Percentiles rank a stretch among this genome's conserved stretches.
Evolutionary conservation across 2,888 invertebrate genomes (phyloP).

Genomic region (Troides oblongomaculatus): DNA sequence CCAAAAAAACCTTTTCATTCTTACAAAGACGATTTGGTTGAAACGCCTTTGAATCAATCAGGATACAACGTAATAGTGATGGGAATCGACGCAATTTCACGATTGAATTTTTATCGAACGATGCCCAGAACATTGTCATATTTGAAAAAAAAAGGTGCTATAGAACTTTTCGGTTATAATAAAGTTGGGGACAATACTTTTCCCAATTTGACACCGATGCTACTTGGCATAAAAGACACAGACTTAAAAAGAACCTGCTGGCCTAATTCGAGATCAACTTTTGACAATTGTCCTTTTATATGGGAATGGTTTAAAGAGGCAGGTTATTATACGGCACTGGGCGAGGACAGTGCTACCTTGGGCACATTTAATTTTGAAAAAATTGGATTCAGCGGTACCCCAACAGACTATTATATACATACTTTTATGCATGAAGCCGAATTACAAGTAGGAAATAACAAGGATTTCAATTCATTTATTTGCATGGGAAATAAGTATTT

Average conservation of each 20-base stretch:
- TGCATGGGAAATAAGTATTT: slow-evolving; percentile 86
- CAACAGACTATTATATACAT: slow-evolving; percentile 92
- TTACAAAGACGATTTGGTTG: slow-evolving; percentile 40
- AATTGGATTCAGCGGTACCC: slow-evolving; percentile 86
- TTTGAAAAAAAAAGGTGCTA: slow-evolving; percentile 82
- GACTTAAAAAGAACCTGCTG: slow-evolving; percentile 84
- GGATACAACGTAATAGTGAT: slow-evolving; percentile 86
- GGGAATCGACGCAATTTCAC: slow-evolving; percentile 92
- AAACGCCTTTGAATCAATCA: slow-evolving; percentile 42
- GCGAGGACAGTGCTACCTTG: slow-evolving; percentile 89
- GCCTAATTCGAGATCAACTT: slow-evolving; percentile 77
- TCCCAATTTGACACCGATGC: slow-evolving; percentile 91
- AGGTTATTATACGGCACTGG: slow-evolving; percentile 89
- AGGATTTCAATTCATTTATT: slow-evolving; percentile 82
- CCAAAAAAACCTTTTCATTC: slow-evolving; percentile 58
- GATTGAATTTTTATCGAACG: slow-evolving; percentile 90
- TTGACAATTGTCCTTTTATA: slow-evolving; percentile 90
- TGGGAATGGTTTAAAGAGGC: slow-evolving; percentile 88
- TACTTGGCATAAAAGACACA: slow-evolving; percentile 84
- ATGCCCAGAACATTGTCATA: slow-evolving; percentile 86
- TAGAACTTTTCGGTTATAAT: slow-evolving; percentile 93
- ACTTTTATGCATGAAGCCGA: slow-evolving; percentile 87
- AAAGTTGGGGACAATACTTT: slow-evolving; percentile 97
- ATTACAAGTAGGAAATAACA: slow-evolving; percentile 82
- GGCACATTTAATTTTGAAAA: slow-evolving; percentile 90